Evolutionary conservation across 1,140 invertebrate species (phyloP), one percentile per base, ranked within the genome.

Genomic region (Papilio glaucus): DNA sequence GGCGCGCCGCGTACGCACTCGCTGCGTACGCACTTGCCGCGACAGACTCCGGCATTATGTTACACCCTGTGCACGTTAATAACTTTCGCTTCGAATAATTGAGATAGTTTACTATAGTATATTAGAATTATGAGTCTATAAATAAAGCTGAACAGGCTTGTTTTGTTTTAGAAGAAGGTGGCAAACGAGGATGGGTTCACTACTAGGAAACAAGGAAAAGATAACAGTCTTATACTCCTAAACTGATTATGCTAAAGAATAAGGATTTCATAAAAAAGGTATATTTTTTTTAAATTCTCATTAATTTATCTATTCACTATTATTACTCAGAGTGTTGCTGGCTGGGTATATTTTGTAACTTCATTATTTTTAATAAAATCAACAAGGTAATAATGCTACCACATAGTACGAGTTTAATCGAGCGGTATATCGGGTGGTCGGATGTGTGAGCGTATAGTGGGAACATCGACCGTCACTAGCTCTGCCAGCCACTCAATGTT

Each of bases 1-100:
- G 84, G 77, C 79, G 77, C 72, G 80, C 77, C 79, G 79, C 70
- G 74, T 75, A 77, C 77, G 79, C 73, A 75, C 75, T 71, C 72
- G 76, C 53, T 26, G 72, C 71, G 73, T 57, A 57, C 73, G 77
- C 73, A 75, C 75, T 72, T 76, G 76, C 61, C 53, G 71, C 73
- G 73, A 41, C 72, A 73, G 61, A 79, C 65, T 71, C 61, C 37
- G 21, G 61, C 37, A 71, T 79, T 39, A 65, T 60, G 53, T 80
- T 80, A 80, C 78, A 37, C 33, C 62, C 33, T 38, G 12, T 8
- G 3, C 62, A 15, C 37, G 33, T 37, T 39, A 13, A 65, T 65
- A 65, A 39, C 29, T 65, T 65, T 65, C 62, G 62, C 62, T 65
- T 38, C 29, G 29, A 65, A 65, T 65, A 65, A 65, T 37, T 65